phyloP scores from a whole-genome alignment of 2,113 vertebrate species.

The Phalacrocorax pelagicus region DNA sequence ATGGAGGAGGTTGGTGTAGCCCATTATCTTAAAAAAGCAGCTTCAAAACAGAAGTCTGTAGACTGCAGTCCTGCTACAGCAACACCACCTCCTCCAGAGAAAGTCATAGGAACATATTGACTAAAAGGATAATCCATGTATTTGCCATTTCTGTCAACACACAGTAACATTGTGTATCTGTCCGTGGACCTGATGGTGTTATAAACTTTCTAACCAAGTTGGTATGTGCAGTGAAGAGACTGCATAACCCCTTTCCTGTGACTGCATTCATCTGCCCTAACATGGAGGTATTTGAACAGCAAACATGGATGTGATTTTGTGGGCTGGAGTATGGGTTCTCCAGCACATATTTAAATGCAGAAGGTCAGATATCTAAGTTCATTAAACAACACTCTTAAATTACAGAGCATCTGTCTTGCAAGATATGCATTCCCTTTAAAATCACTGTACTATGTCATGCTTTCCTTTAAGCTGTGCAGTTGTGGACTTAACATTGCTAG shows the following conservation, averaged over 20 bases:
- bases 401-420: not conserved
- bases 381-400: not conserved
- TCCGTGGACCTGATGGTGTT: fast-evolving
- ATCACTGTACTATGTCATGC: not conserved
- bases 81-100: not conserved
- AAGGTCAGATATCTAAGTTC: not conserved
- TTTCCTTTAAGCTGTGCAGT: not conserved
- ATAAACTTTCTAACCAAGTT: not conserved
- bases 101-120: not conserved
- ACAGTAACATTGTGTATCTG: not conserved
- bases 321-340: not conserved
- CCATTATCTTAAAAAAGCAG: not conserved
- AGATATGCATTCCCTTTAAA: not conserved
- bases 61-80: not conserved
- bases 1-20: not conserved
- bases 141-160: not conserved
- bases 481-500: not conserved
- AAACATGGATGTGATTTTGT: not conserved
- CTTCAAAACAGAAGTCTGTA: not conserved
- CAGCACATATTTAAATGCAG: not conserved
- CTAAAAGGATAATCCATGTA: not conserved
- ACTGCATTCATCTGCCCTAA: not conserved
- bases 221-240: not conserved
- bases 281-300: not conserved
- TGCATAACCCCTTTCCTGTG: not conserved